Evolutionary conservation across 2,888 invertebrate genomes (phyloP).

Genomic region (Watsonalla binaria): DNA sequence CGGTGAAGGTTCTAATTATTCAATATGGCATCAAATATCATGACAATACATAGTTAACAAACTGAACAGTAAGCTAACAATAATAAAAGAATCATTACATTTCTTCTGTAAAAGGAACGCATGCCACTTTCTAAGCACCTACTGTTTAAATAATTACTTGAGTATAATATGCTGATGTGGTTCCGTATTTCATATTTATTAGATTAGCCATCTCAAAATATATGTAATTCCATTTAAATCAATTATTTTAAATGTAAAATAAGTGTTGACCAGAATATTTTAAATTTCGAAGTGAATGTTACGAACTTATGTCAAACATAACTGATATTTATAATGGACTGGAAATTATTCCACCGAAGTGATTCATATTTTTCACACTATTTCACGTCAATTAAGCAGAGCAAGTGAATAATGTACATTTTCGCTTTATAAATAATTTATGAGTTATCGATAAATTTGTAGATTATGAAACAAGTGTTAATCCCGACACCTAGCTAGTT

Average conservation of each 20-base stretch:
- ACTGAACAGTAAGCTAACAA: conserved; percentile 36
- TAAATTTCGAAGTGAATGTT: no score
- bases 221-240: no score
- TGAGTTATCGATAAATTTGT: background rate
- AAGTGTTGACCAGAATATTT: no score
- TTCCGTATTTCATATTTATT: background rate
- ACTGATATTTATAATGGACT: no score
- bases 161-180: background rate
- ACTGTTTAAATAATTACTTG: background rate
- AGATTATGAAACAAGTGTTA: background rate
- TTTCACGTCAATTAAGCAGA: background rate
- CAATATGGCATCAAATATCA: conserved; percentile 8
- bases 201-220: no score
- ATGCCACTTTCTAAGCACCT: conserved; percentile 42
- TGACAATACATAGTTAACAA: conserved; percentile 35
- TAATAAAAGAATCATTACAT: conserved; percentile 30
- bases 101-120: conserved; percentile 30
- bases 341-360: background rate
- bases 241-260: no score
- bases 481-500: no score
- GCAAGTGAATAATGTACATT: background rate
- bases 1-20: no score
- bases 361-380: background rate
- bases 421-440: background rate
- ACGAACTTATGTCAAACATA: no score